phyloP scores from a whole-genome alignment of 2,797 vertebrate genomes.

The Spinus olivaceus region DNA sequence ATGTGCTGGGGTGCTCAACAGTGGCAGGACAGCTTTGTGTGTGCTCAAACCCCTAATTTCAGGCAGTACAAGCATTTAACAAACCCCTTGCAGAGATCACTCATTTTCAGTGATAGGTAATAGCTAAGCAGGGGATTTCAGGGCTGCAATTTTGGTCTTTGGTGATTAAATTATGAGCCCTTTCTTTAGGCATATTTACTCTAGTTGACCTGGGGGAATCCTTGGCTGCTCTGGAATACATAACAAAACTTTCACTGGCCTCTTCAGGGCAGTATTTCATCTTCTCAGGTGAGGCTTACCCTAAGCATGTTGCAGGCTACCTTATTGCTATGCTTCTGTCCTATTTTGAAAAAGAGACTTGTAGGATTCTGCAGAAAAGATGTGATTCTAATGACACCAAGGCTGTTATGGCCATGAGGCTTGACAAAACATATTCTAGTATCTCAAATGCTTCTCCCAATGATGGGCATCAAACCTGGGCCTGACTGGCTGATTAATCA shows the following conservation, averaged over 20 bases:
- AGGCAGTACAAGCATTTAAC: neutral
- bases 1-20: neutral
- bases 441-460: neutral
- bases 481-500: neutral
- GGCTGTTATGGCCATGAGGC: neutral
- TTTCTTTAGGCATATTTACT: constrained; percentile 3
- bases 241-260: neutral
- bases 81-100: neutral
- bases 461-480: neutral
- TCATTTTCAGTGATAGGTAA: neutral
- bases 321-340: neutral
- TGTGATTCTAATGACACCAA: neutral
- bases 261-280: neutral
- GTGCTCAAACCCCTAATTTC: neutral
- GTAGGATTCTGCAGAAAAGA: neutral
- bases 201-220: neutral
- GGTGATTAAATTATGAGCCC: neutral
- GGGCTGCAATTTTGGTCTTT: neutral
- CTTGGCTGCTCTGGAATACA: neutral
- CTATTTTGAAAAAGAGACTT: neutral
- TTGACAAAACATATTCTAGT: neutral
- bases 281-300: neutral
- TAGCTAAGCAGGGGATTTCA: neutral
- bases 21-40: neutral
- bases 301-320: neutral